These are phyloP conservation scores for Acleris cristana DNA, from an alignment of 2,888 invertebrate genomes.

Conservation along the genomic window DNA sequence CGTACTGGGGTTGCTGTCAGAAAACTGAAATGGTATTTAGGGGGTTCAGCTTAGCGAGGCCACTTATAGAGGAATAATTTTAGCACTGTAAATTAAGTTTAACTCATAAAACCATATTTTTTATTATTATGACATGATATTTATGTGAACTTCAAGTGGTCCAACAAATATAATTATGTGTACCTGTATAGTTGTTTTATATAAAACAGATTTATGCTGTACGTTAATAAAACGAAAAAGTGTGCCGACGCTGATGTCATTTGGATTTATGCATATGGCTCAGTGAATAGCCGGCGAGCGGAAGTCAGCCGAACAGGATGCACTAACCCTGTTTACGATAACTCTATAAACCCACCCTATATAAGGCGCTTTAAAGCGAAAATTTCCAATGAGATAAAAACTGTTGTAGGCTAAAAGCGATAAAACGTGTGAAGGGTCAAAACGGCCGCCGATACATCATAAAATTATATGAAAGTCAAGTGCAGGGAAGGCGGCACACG, in stretches of 20 bases:
- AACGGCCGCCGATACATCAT: slow-evolving; percentile 79
- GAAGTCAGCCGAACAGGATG: slow-evolving; percentile 49
- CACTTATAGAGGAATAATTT: no score
- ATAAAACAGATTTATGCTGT: no score
- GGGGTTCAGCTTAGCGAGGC: not conserved
- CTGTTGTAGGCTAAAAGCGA: slow-evolving; percentile 53
- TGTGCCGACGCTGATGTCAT: slow-evolving; percentile 23
- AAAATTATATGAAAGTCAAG: slow-evolving; percentile 84
- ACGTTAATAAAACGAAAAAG: not conserved
- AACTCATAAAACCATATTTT: no score
- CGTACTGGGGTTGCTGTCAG: slow-evolving; percentile 19
- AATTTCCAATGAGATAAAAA: slow-evolving; percentile 57
- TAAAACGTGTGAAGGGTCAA: slow-evolving; percentile 81
- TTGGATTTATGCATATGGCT: slow-evolving; percentile 43
- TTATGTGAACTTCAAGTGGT: no score
- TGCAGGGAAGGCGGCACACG: slow-evolving; percentile 71
- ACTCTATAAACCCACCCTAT: slow-evolving; percentile 57
- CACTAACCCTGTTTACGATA: slow-evolving; percentile 52
- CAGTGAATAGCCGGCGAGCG: slow-evolving; percentile 28
- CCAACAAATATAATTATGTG: no score
- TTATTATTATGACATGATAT: no score
- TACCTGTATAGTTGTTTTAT: no score
- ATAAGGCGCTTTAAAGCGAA: slow-evolving; percentile 56
- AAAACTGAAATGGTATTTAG: slow-evolving; percentile 1
- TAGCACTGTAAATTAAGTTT: no score